Evolutionary conservation across 2,888 invertebrate species (phyloP).

Genomic region (Dione vanillae): DNA sequence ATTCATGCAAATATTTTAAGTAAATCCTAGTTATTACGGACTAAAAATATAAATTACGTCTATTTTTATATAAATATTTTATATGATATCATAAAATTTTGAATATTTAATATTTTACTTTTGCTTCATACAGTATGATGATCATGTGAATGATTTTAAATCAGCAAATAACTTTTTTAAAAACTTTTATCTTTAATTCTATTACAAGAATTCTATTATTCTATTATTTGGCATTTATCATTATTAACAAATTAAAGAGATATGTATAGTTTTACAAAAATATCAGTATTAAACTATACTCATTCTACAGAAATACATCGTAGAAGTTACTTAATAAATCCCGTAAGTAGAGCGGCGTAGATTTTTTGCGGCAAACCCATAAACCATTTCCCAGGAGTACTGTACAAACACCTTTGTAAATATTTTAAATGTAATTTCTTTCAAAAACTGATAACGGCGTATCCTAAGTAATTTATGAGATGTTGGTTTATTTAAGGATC

Average conservation of each 20-base stretch:
- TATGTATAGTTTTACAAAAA: too few relatives aligned
- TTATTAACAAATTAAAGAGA: too few relatives aligned
- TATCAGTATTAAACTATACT: too few relatives aligned
- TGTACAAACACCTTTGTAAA: conserved; percentile 24
- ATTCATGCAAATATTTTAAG: conserved; percentile 10
- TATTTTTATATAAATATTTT: not conserved
- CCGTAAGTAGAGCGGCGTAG: conserved; percentile 13
- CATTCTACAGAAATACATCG: not conserved
- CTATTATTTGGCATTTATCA: too few relatives aligned
- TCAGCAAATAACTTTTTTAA: too few relatives aligned
- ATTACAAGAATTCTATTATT: too few relatives aligned
- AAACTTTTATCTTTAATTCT: too few relatives aligned
- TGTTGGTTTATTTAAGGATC: too few relatives aligned
- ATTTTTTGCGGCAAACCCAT: conserved; percentile 27
- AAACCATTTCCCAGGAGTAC: conserved; percentile 32
- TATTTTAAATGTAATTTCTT: conserved; percentile 27
- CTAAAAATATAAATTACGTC: not conserved
- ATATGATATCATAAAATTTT: not conserved
- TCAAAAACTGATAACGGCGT: conserved; percentile 19
- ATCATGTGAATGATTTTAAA: too few relatives aligned
- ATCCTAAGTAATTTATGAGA: too few relatives aligned
- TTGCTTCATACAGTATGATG: too few relatives aligned
- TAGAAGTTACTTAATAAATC: conserved; percentile 20
- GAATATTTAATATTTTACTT: not conserved
- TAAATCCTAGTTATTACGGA: not conserved